Conservation (phyloP, 23 tunicate species). For the Halocynthia roretzi region DNA sequence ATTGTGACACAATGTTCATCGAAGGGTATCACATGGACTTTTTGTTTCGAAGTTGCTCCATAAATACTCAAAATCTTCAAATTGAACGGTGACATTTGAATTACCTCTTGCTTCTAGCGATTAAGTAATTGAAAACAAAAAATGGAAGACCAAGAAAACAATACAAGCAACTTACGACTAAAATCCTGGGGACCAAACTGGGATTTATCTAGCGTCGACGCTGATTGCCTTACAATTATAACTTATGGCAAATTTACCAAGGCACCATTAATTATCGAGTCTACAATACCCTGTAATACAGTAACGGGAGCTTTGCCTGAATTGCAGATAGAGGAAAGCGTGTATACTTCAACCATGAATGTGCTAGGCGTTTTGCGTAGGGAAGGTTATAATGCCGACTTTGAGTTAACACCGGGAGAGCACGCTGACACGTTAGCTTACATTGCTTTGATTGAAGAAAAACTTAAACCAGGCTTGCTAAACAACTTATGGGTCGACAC, state of each 20-base stretch:
- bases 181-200: conserved; percentile 73
- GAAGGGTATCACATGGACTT: no score
- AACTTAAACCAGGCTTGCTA: conserved; percentile 61
- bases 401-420: conserved; percentile 21
- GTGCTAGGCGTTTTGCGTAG: conserved; percentile 53
- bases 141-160: no score
- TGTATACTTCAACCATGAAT: conserved; percentile 39
- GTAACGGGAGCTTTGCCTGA: conserved; percentile 76
- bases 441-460: conserved; percentile 51
- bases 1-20: no score
- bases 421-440: conserved; percentile 87
- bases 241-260: conserved; percentile 54
- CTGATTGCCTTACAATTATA: conserved; percentile 64
- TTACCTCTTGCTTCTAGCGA: no score
- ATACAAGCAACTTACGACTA: not conserved
- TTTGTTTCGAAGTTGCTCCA: no score
- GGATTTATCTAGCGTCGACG: conserved; percentile 64
- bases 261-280: conserved; percentile 20
- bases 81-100: no score
- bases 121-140: no score
- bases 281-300: conserved; percentile 33
- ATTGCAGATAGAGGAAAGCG: conserved; percentile 43
- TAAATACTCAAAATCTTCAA: no score
- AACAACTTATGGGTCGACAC: conserved; percentile 64
- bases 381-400: conserved; percentile 85